Conservation (phyloP, 2,113 vertebrate genomes). For the Collichthys lucidus region DNA sequence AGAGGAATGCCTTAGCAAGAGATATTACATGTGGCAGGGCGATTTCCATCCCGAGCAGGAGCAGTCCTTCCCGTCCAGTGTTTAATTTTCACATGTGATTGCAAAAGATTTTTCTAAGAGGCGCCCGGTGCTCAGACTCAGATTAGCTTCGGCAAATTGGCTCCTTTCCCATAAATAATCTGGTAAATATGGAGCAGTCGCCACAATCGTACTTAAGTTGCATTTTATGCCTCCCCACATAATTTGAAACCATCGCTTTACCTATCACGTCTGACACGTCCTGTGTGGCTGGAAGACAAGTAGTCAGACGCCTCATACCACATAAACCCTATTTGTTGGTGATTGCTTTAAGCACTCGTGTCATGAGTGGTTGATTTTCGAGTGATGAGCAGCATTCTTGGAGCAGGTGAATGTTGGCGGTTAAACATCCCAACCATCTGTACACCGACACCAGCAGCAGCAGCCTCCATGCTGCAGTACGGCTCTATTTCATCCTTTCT, state of each 20-base stretch:
- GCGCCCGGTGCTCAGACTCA: conserved; percentile 45
- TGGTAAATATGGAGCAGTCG: conserved; percentile 61
- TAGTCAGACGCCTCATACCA: not conserved
- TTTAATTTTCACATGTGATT: conserved; percentile 83
- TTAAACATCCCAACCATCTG: conserved; percentile 50
- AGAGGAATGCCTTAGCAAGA: conserved; percentile 59
- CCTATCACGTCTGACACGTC: conserved; percentile 21
- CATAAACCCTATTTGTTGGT: conserved; percentile 31
- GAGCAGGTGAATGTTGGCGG: conserved; percentile 22
- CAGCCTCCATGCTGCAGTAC: conserved; percentile 20
- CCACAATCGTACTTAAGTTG: conserved; percentile 34
- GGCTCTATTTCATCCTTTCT: conserved; percentile 29
- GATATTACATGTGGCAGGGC: conserved; percentile 82
- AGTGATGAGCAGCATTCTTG: conserved; percentile 23
- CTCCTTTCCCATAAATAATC: conserved; percentile 62
- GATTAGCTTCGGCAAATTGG: conserved; percentile 53
- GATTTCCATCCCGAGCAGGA: conserved; percentile 79
- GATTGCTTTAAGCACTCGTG: conserved; percentile 35
- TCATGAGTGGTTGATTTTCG: conserved; percentile 42
- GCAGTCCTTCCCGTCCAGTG: conserved; percentile 40
- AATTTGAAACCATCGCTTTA: conserved; percentile 33
- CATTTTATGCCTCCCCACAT: conserved; percentile 9
- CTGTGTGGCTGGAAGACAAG: conserved; percentile 10
- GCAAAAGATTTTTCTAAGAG: conserved; percentile 65
- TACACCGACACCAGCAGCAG: conserved; percentile 13